Evolutionary conservation across 2,888 invertebrate species (phyloP).

Genomic region (Parnassius mnemosyne): DNA sequence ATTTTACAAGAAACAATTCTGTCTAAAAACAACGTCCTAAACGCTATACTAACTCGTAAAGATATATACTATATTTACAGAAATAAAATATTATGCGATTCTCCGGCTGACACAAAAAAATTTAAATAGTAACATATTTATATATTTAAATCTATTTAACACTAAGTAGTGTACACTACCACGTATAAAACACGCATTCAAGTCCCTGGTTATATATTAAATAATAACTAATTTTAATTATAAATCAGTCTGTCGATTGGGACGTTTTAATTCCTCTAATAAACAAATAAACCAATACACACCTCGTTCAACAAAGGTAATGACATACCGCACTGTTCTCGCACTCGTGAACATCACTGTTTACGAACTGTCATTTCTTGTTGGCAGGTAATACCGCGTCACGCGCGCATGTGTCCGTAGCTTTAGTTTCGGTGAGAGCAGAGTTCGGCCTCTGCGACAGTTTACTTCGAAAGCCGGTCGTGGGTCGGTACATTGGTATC

Average conservation of each 20-base stretch:
- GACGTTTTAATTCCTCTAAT: constrained; percentile 79
- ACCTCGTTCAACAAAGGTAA: constrained; percentile 61
- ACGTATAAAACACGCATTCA: constrained; percentile 79
- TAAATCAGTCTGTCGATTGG: constrained; percentile 80
- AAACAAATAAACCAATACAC: constrained; percentile 73
- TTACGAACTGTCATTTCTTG: constrained; percentile 19
- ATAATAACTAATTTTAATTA: constrained; percentile 67
- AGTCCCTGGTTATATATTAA: constrained; percentile 73
- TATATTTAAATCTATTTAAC: constrained; percentile 74
- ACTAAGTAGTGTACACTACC: constrained; percentile 76
- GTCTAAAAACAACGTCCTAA: constrained; percentile 71
- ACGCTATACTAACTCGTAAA: constrained; percentile 46
- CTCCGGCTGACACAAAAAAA: constrained; percentile 62
- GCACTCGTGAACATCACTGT: constrained; percentile 42
- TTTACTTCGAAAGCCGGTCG: not conserved
- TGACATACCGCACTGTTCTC: constrained; percentile 45
- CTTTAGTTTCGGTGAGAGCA: constrained; percentile 28
- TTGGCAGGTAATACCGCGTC: constrained; percentile 9
- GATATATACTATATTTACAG: constrained; percentile 73
- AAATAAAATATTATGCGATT: constrained; percentile 78
- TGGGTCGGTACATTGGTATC: constrained; percentile 5
- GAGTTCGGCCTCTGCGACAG: constrained; percentile 29
- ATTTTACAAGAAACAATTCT: constrained; percentile 76
- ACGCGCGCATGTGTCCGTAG: constrained; percentile 15
- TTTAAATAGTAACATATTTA: constrained; percentile 76